phyloP scores from a whole-genome alignment of 2,113 vertebrate genomes.

The Chaetorhynchus papuensis region DNA sequence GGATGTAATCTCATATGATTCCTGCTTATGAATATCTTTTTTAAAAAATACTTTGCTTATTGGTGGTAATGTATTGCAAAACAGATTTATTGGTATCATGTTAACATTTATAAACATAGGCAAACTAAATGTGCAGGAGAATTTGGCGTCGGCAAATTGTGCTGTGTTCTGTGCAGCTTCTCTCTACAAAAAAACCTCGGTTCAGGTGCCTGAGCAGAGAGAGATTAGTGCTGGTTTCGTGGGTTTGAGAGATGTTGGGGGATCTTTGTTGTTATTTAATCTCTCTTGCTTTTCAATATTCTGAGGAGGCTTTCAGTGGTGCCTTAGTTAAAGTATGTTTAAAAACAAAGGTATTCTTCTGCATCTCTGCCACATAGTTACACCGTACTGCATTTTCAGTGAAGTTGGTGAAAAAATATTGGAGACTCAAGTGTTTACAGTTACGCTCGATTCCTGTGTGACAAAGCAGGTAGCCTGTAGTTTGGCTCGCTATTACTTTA shows the following conservation, averaged over 20 bases:
- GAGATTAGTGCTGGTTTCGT: background rate
- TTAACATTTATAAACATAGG: background rate
- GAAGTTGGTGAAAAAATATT: background rate
- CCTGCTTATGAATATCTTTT: background rate
- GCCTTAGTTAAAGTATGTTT: background rate
- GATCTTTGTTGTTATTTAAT: background rate
- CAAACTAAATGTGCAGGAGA: background rate
- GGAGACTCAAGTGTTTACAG: background rate
- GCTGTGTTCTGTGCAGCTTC: background rate
- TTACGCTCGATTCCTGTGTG: accelerated
- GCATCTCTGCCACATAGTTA: background rate
- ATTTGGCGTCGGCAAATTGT: background rate
- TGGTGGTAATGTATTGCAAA: background rate
- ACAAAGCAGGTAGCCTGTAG: background rate
- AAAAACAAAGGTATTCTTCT: background rate
- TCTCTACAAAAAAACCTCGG: background rate
- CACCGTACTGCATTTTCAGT: background rate
- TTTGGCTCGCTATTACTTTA: background rate
- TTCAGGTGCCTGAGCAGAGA: background rate
- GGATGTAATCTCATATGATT: background rate
- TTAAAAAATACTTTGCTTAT: background rate
- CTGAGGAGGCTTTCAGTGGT: background rate
- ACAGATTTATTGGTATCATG: background rate
- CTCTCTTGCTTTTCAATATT: background rate
- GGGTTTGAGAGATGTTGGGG: background rate